Base-by-base conservation (phyloP, 2,888 invertebrate genomes). In the Lasioglossum villosulum region DNA sequence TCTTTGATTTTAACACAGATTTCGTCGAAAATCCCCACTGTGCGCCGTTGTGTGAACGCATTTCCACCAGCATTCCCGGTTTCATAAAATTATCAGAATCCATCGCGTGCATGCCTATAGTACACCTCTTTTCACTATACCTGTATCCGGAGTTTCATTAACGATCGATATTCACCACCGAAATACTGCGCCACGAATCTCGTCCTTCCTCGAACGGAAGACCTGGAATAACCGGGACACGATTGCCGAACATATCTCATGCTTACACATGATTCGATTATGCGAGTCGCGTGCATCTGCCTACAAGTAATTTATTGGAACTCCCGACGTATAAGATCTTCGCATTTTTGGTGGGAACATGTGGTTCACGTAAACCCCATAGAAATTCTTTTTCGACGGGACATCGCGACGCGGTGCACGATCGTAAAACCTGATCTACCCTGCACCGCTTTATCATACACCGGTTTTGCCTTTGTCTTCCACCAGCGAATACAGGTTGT, bases 251-350 rank as follows among this genome's bases (percentile, higher is more conserved):
- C 63, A 76, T 76, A 52, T 68, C 70, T 78, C 27, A 48, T 37
- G 30, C 30, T 72, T 81, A 48, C 30, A 16, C 16, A 5, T 59
- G 59, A 74, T 77, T 78, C 78, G 84, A 84, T 82, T 84, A 75
- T 74, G 70, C 77, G 77, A 77, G 45, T 70, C 77, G 66, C 73
- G 70, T 77, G 74, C 52, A 75, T 82, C 78, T 59, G 39, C 23
- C 68, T 74, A 59, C 48, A 59, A 48, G 45, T 70, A 78, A 82
- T 59, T 78, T n/a, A 37, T 27, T 42, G 30, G 70, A 70, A 72
- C 30, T 19, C 52, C 42, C 66, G 75, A 72, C 82, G n/a, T 56
- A 19, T 34, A 59, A 72, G 59, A 48, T 80, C 27, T 70, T 75
- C 75, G 27, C 42, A 72, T 73, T 83, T 78, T 63, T 30, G 42